A percentile compares a stretch with the other conserved stretches of the same genome.
These are phyloP conservation scores for Byasa hedistus DNA, from an alignment of 2,888 invertebrate genomes.

Conservation along the genomic window DNA sequence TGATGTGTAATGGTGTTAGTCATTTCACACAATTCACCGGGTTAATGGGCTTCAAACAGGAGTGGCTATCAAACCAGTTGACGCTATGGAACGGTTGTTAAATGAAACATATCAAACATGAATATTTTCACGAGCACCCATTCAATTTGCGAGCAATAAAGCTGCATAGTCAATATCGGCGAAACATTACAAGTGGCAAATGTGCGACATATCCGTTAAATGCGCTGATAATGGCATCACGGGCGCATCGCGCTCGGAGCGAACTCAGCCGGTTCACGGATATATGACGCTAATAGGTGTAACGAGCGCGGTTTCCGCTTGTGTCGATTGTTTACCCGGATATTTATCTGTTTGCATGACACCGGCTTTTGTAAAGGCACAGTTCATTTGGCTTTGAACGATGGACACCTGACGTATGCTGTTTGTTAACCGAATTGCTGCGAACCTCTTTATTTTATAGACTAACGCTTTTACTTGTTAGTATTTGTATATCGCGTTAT, in stretches of 20 bases:
- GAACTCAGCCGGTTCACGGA: constrained; percentile 33
- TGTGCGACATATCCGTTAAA: constrained; percentile 34
- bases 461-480: no score
- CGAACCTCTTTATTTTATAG: no score
- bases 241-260: constrained; percentile 36
- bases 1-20: no score
- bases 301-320: constrained; percentile 42
- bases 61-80: neutral
- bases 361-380: constrained; percentile 15
- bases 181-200: constrained; percentile 28
- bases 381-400: constrained; percentile 2
- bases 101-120: neutral
- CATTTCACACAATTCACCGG: no score
- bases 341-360: constrained; percentile 24
- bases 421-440: neutral
- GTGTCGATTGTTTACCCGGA: constrained; percentile 11
- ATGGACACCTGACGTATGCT: constrained; percentile 8
- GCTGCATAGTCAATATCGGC: constrained; percentile 30
- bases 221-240: constrained; percentile 42
- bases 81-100: neutral
- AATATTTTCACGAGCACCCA: constrained; percentile 3
- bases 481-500: no score
- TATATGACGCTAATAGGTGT: constrained; percentile 47
- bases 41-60: no score
- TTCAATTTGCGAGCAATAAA: constrained; percentile 11